Evolutionary conservation across 1,140 invertebrate species (phyloP), one percentile per base, ranked within the genome.

Genomic region (Scaptodrosophila lebanonensis): DNA sequence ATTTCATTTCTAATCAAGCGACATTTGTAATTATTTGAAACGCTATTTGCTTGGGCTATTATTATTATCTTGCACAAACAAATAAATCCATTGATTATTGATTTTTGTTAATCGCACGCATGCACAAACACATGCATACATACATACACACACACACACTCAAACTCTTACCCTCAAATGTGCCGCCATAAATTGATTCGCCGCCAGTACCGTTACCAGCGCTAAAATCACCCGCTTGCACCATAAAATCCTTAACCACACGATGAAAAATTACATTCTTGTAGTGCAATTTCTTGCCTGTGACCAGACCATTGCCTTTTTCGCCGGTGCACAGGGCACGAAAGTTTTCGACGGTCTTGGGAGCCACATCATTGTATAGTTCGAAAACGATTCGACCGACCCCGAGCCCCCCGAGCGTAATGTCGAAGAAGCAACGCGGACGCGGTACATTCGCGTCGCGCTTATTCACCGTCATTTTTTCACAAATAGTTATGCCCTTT

Each of bases 321-420:
- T 97, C 95, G 1, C 97, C 97, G 1, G 95, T 96, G 82, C 97
- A 98, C 25, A 99, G 88, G 1, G 93, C 91, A 38, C 95, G 91
- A 87, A 99, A 99, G 87, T 99, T 99, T 82, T 98, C 95, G 15
- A 93, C 95, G 0, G 97, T 98, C 87, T 95, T 95, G 1, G 98
- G 97, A 38, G 95, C 95, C 42, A 95, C 91, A 89, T 99, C 96
- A 60, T 92, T 93, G 88, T 94, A 99, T 0, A 99, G 88, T 47
- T 99, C 97, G 85, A 99, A 98, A 17, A 97, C 93, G 82, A 99
- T 93, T 50, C 97, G 90, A 6, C 97, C 97, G 43, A 93, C 93
- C 54, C 91, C 90, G 49, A 97, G 88, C 1, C 94, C 95, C 36
- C 95, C 97, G 52, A 99, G 95, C 44, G 93, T 92, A 25, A 99